A percentile compares a stretch with the other conserved stretches of the same genome.
These are phyloP conservation scores for Rhizomys pruinosus DNA, from an alignment of 2,113 vertebrate species.

Conservation along the genomic window DNA sequence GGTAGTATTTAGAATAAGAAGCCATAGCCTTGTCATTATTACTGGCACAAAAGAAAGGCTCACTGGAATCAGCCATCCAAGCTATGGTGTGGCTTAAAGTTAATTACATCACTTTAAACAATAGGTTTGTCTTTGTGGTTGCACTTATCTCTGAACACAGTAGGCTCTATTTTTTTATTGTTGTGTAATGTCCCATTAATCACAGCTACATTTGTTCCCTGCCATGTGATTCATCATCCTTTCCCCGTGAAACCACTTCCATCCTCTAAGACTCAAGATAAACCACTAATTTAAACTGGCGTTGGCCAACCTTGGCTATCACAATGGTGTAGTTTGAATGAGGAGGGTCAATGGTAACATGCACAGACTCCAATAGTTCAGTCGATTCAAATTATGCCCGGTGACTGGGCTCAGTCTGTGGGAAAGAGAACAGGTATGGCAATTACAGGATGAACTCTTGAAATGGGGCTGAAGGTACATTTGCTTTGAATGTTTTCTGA, in stretches of 20 bases:
- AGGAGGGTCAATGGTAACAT: slow-evolving; percentile 75
- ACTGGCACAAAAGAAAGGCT: slow-evolving; percentile 80
- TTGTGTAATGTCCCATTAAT: slow-evolving; percentile 93
- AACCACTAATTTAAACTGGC: slow-evolving; percentile 89
- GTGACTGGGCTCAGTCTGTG: not conserved
- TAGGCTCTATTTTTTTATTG: slow-evolving; percentile 88
- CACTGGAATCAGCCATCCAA: slow-evolving; percentile 71
- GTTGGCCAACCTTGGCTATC: slow-evolving; percentile 85
- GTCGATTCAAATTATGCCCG: slow-evolving; percentile 69
- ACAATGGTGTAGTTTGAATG: slow-evolving; percentile 71
- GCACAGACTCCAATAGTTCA: slow-evolving; percentile 68
- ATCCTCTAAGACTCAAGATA: slow-evolving; percentile 86
- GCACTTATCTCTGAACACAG: slow-evolving; percentile 93
- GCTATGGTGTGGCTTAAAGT: slow-evolving; percentile 82
- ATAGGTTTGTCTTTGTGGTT: slow-evolving; percentile 90
- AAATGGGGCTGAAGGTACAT: not conserved
- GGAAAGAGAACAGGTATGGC: slow-evolving; percentile 67
- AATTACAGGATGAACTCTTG: not conserved
- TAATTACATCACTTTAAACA: slow-evolving; percentile 92
- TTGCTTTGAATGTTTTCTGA: slow-evolving; percentile 14
- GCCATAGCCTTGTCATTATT: slow-evolving; percentile 79
- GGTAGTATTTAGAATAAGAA: slow-evolving; percentile 79
- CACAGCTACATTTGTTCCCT: slow-evolving; percentile 90
- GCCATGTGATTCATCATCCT: slow-evolving; percentile 93
- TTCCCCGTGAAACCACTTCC: slow-evolving; percentile 80